Evolutionary conservation across 2,888 invertebrate species (phyloP).

Genomic region (Chorisops tibialis): DNA sequence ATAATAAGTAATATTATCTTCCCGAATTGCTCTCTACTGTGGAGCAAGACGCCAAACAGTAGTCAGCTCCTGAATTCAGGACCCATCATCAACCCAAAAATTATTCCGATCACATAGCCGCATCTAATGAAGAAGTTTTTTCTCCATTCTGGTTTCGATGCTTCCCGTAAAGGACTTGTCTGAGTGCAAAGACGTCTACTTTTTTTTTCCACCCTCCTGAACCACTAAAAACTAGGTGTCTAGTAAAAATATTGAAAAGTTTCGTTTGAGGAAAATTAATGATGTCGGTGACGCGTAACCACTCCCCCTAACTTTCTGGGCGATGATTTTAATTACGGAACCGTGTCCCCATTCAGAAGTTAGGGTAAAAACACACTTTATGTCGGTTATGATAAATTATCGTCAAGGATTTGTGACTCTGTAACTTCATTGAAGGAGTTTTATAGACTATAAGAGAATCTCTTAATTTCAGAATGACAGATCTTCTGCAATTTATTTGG

Average conservation of each 20-base stretch:
- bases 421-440: too few relatives aligned
- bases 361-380: too few relatives aligned
- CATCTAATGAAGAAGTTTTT: slow-evolving; percentile 24
- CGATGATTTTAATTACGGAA: too few relatives aligned
- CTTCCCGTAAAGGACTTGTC: too few relatives aligned
- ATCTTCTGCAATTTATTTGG: slow-evolving; percentile 4
- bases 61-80: slow-evolving; percentile 9
- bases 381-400: too few relatives aligned
- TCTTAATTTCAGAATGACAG: too few relatives aligned
- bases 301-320: too few relatives aligned
- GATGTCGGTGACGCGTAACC: slow-evolving; percentile 1
- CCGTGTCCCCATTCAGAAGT: too few relatives aligned
- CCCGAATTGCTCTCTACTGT: neutral
- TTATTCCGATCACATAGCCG: slow-evolving; percentile 21
- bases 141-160: neutral
- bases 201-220: too few relatives aligned
- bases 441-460: too few relatives aligned
- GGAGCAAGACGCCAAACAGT: neutral
- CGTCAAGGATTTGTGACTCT: too few relatives aligned
- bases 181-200: too few relatives aligned
- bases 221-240: neutral
- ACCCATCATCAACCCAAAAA: slow-evolving; percentile 2
- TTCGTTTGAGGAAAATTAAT: slow-evolving; percentile 14
- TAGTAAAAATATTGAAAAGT: slow-evolving; percentile 20
- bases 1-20: slow-evolving; percentile 25